Evolutionary conservation across 2,888 invertebrate species (phyloP).

Genomic region (Protodeltote pygarga): DNA sequence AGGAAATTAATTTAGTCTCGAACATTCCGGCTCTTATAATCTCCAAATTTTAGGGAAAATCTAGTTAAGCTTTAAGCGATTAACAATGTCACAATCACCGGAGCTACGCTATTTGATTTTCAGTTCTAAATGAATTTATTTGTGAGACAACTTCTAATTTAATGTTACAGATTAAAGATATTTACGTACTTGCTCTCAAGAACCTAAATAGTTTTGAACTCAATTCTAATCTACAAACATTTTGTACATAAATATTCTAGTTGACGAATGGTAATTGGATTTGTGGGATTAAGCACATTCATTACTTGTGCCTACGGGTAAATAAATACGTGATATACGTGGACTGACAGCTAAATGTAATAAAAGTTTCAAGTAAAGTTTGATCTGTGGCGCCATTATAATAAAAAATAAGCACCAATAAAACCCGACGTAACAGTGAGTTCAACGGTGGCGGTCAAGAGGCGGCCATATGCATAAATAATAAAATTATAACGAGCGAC

Average conservation of each 20-base stretch:
- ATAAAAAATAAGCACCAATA: slow-evolving; percentile 39
- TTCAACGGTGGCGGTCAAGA: slow-evolving; percentile 48
- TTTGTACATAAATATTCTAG: slow-evolving; percentile 22
- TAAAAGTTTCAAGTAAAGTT: slow-evolving; percentile 18
- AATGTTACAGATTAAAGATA: too few species aligned
- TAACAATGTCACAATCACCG: slow-evolving; percentile 38
- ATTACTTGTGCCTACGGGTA: slow-evolving; percentile 1
- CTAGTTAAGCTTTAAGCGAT: slow-evolving; percentile 43
- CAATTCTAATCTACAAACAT: slow-evolving; percentile 27
- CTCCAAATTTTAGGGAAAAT: slow-evolving; percentile 22
- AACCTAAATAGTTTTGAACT: slow-evolving; percentile 44
- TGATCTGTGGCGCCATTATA: slow-evolving; percentile 8
- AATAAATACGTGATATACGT: slow-evolving; percentile 15
- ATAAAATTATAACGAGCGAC: slow-evolving; percentile 42
- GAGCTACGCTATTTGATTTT: slow-evolving; percentile 35
- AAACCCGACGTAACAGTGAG: slow-evolving; percentile 30
- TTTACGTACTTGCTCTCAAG: slow-evolving; percentile 23
- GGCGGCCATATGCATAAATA: slow-evolving; percentile 48
- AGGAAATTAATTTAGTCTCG: slow-evolving; percentile 23
- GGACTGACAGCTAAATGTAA: slow-evolving; percentile 4
- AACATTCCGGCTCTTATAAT: slow-evolving; percentile 26
- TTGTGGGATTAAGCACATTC: slow-evolving; percentile 11
- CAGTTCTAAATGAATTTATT: slow-evolving; percentile 42
- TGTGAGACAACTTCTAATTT: slow-evolving; percentile 34
- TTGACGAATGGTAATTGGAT: slow-evolving; percentile 33